Base-by-base conservation (phyloP, 1,140 invertebrate species). In the Pseudobourletiella spinata region DNA sequence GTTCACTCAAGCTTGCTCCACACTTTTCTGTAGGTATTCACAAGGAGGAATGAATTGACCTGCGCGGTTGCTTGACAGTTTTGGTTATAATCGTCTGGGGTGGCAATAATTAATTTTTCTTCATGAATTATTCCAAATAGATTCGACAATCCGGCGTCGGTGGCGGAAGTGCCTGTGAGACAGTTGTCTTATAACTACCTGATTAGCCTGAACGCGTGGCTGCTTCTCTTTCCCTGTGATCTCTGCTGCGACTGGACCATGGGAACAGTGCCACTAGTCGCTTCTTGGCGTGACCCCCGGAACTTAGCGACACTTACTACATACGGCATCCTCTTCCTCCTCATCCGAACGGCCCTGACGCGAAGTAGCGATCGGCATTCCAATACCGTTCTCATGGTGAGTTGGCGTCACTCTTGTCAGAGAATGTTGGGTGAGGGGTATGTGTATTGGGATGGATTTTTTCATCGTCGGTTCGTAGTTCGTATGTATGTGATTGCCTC, bases 181-280 rank as follows among this genome's bases (percentile, higher is more conserved):
- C 91, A 96, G 74, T 78, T 98, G 52, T 95, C 93, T 2, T 96
- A 92, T 74, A 90, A 91, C 76, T 97, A 96, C 77, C 80, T 98
- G 60, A 83, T 91, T 46, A 85, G 89, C 30, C 80, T 97, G 32
- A 98, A 98, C 78, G 79, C 87, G 29, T 94, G 91, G 87, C 78
- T 97, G 42, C 78, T 98, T 48, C 79, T 95, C 32, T 86, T 91
- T 74, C 94, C 94, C 15, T 87, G 84, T 64, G 82, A 89, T 70
- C 81, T 98, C 16, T 96, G 93, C 78, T 97, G 93, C 76, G 95
- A 98, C 78, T 98, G 94, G 94, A 97, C 94, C 44, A 98, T 98
- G 95, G 93, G 92, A 32, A 96, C 94, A 26, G 86, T 98, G 56
- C 89, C 92, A 0, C 73, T 97, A 14, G 79, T 98, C 14, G 81